phyloP scores from a whole-genome alignment of 1,140 invertebrate genomes.

The Drosophila hydei region DNA sequence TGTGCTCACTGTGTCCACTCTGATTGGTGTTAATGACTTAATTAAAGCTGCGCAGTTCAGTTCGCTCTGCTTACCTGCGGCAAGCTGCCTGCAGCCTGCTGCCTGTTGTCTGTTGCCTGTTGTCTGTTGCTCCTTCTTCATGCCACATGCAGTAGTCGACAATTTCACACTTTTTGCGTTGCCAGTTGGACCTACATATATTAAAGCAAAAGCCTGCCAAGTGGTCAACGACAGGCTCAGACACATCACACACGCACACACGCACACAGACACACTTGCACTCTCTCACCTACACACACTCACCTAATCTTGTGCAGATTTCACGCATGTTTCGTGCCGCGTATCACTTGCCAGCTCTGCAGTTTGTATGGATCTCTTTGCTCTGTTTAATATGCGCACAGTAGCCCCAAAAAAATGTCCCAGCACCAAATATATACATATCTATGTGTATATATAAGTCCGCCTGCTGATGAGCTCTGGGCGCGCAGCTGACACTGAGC shows the following conservation, averaged over 20 bases:
- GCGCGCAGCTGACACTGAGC: constrained; percentile 58
- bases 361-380: constrained; percentile 25
- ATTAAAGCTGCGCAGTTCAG: constrained; percentile 65
- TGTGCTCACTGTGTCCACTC: constrained; percentile 22
- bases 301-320: constrained; percentile 76
- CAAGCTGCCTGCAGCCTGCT: not conserved
- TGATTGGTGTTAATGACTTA: constrained; percentile 81
- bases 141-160: constrained; percentile 60
- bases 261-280: constrained; percentile 1
- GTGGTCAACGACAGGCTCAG: constrained; percentile 23
- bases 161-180: constrained; percentile 80
- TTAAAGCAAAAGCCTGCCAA: constrained; percentile 1
- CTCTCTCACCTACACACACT: constrained; percentile 1
- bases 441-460: constrained; percentile 4
- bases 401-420: constrained; percentile 43
- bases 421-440: constrained; percentile 19
- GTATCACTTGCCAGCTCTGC: constrained; percentile 67
- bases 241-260: constrained; percentile 10
- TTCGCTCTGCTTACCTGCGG: constrained; percentile 26
- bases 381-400: constrained; percentile 65
- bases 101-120: not conserved
- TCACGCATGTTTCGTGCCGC: constrained; percentile 77
- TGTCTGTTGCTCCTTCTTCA: not conserved
- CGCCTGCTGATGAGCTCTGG: constrained; percentile 38
- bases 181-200: constrained; percentile 55